phyloP scores from a whole-genome alignment of 2,113 vertebrate species.

The Tringa solitaria region DNA sequence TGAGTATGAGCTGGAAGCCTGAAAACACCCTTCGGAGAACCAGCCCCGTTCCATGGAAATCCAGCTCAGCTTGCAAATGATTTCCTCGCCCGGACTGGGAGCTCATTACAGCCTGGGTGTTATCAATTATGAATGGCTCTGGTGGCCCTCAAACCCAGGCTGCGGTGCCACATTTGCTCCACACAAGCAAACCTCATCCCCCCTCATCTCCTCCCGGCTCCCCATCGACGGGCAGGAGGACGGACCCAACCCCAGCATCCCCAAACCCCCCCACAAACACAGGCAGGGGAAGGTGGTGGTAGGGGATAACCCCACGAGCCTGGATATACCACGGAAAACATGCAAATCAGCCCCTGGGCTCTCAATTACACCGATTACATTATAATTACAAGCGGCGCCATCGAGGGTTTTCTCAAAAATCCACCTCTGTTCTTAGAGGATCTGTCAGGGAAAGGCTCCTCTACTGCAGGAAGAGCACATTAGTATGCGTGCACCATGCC shows the following conservation, averaged over 20 bases:
- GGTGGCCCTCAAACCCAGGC: neutral
- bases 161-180: neutral
- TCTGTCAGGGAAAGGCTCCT: constrained; percentile 53
- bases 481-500: constrained; percentile 21
- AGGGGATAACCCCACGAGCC: constrained; percentile 21
- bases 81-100: neutral
- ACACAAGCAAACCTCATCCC: neutral
- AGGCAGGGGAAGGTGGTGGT: neutral
- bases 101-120: neutral
- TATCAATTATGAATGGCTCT: neutral
- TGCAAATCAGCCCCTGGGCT: constrained; percentile 51
- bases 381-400: constrained; percentile 67
- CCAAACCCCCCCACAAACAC: neutral
- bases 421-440: constrained; percentile 55
- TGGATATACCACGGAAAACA: constrained; percentile 7
- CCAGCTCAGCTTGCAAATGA: neutral
- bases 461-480: constrained; percentile 38
- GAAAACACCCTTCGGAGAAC: neutral
- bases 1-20: neutral
- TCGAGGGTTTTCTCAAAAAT: constrained; percentile 62
- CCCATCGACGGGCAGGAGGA: neutral
- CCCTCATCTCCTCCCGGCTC: neutral
- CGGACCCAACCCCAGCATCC: neutral
- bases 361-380: constrained; percentile 72
- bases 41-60: neutral